phyloP scores from a whole-genome alignment of 2,113 vertebrate genomes.

The Pipa parva region DNA sequence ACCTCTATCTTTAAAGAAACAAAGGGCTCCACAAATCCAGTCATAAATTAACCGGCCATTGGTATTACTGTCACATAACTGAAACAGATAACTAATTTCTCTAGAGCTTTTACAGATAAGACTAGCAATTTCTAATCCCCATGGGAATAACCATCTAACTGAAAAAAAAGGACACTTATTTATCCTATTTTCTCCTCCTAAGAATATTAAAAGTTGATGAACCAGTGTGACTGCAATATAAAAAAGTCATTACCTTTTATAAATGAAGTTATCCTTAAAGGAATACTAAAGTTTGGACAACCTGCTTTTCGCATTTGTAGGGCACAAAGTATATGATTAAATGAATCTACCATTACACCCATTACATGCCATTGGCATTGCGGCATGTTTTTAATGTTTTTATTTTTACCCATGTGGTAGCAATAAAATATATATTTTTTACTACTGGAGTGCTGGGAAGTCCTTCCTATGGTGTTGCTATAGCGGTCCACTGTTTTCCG shows the following conservation, averaged over 20 bases:
- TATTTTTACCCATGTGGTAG: too few relatives aligned
- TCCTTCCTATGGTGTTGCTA: too few relatives aligned
- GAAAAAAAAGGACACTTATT: slow-evolving; percentile 41
- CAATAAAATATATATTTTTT: too few relatives aligned
- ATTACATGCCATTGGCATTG: too few relatives aligned
- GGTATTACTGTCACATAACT: slow-evolving; percentile 49
- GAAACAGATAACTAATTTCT: slow-evolving; percentile 52
- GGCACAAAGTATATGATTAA: too few relatives aligned
- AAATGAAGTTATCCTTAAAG: slow-evolving; percentile 50
- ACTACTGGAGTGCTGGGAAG: too few relatives aligned
- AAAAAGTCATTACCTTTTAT: slow-evolving; percentile 50
- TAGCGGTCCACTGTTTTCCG: too few relatives aligned
- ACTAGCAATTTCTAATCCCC: slow-evolving; percentile 42
- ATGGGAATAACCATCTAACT: slow-evolving; percentile 41
- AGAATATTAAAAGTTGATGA: slow-evolving; percentile 54
- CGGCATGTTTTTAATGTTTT: too few relatives aligned
- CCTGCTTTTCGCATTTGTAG: too few relatives aligned
- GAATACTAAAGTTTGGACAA: too few relatives aligned
- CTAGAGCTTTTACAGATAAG: slow-evolving; percentile 49
- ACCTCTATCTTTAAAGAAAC: slow-evolving; percentile 29
- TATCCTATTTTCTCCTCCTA: slow-evolving; percentile 44
- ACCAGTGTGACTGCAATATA: slow-evolving; percentile 48
- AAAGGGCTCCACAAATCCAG: slow-evolving; percentile 32
- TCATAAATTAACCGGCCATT: slow-evolving; percentile 42
- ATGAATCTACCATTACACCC: too few relatives aligned